phyloP scores from a whole-genome alignment of 2,797 vertebrate species.

The Discoglossus pictus region DNA sequence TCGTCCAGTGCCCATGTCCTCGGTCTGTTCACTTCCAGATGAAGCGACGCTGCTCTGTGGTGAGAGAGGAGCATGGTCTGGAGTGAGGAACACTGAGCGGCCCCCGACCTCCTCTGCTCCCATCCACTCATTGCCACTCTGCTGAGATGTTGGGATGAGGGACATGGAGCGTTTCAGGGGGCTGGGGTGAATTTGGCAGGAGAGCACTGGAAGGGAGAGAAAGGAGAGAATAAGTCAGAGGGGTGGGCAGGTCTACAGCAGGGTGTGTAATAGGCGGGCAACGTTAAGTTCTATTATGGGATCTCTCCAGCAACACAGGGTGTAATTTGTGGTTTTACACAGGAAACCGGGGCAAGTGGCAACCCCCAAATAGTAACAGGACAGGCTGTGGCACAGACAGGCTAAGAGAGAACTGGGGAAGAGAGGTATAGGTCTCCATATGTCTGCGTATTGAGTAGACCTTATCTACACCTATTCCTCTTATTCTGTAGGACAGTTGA shows the following conservation, averaged over 20 bases:
- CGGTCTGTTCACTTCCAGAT: constrained; percentile 93
- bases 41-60: constrained; percentile 96
- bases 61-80: constrained; percentile 90
- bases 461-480: no score
- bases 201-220: constrained; percentile 68
- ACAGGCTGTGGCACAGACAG: no score
- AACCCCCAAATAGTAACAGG: no score
- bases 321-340: neutral
- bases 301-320: no score
- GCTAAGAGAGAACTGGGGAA: no score
- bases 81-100: constrained; percentile 72
- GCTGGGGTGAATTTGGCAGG: constrained; percentile 85
- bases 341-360: no score
- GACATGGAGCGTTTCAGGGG: constrained; percentile 88
- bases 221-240: no score
- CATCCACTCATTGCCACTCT: constrained; percentile 83
- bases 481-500: no score
- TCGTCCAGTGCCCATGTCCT: constrained; percentile 81
- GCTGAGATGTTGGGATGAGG: constrained; percentile 79
- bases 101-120: constrained; percentile 78
- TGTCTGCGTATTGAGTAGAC: no score
- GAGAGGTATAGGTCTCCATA: no score
- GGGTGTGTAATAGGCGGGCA: neutral
- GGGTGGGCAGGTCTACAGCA: no score
- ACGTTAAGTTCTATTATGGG: no score